phyloP scores from a whole-genome alignment of 2,113 vertebrate genomes.

The Labeo catla region DNA sequence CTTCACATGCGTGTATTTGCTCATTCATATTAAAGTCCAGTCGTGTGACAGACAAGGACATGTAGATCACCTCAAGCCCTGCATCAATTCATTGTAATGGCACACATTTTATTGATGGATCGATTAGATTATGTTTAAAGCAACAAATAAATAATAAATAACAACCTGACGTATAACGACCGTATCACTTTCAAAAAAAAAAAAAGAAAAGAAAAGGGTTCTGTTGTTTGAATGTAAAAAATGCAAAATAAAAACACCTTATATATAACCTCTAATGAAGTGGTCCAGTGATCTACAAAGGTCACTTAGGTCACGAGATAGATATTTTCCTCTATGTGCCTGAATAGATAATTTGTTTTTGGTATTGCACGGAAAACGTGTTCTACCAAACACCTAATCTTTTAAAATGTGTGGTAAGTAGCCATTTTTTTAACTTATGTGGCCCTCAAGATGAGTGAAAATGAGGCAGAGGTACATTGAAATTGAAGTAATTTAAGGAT shows the following conservation, averaged over 20 bases:
- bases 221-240: no score
- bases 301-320: neutral
- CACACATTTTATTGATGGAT: neutral
- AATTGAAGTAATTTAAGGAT: no score
- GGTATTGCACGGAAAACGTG: no score
- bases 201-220: no score
- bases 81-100: conserved; percentile 22
- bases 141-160: conserved; percentile 20
- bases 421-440: no score
- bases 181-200: neutral
- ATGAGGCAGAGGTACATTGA: no score
- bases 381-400: no score
- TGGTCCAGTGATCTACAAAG: neutral
- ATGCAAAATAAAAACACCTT: no score
- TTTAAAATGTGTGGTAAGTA: no score
- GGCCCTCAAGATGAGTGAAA: no score
- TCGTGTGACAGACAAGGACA: conserved; percentile 18
- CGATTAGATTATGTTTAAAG: neutral
- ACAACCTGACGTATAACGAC: neutral
- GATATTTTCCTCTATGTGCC: neutral
- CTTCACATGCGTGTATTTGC: neutral
- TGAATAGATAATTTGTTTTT: no score
- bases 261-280: no score
- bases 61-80: conserved; percentile 35
- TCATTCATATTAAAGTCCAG: conserved; percentile 30